These are phyloP conservation scores for Gymnocheta viridis DNA, from an alignment of 2,888 invertebrate species.

Conservation along the genomic window DNA sequence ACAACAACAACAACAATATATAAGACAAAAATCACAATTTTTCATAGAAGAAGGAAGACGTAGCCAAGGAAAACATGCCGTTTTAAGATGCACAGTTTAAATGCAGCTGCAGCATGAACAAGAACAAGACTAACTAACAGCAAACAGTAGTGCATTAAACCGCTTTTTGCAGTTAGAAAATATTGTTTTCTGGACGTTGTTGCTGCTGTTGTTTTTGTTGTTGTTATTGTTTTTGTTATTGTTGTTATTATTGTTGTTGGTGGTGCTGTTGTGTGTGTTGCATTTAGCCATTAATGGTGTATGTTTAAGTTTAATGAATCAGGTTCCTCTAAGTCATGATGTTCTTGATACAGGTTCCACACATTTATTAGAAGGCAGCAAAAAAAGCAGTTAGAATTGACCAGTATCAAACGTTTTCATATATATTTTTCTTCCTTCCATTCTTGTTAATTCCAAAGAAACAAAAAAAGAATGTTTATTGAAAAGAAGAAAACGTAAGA, in stretches of 20 bases:
- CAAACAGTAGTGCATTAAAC: constrained; percentile 68
- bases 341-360: constrained; percentile 69
- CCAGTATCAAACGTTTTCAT: constrained; percentile 59
- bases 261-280: constrained; percentile 29
- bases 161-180: constrained; percentile 69
- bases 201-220: constrained; percentile 55
- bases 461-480: constrained; percentile 24
- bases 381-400: constrained; percentile 64
- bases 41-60: constrained; percentile 62
- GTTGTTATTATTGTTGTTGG: neutral
- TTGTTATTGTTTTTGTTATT: constrained; percentile 21
- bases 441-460: constrained; percentile 4
- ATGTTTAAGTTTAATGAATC: constrained; percentile 68
- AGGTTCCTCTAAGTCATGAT: constrained; percentile 68
- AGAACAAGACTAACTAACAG: constrained; percentile 49
- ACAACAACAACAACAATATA: constrained; percentile 47
- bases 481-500: constrained; percentile 20
- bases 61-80: constrained; percentile 63
- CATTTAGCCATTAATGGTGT: constrained; percentile 53
- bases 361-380: constrained; percentile 56
- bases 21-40: constrained; percentile 45
- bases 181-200: constrained; percentile 57
- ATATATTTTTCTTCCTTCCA: constrained; percentile 5
- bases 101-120: constrained; percentile 63
- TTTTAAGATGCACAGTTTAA: constrained; percentile 63